phyloP scores from a whole-genome alignment of 2,113 vertebrate species.

The cattle (Bos taurus) region ARS-UCD2.0 NC_037332.1:11643001-11643500 shows the following conservation, averaged over 20 bases:
- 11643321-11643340: not conserved
- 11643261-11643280: not conserved
- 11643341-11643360: not conserved
- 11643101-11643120: not conserved
- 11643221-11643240: not conserved
- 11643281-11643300: not conserved
- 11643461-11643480: not conserved
- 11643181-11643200: not conserved
- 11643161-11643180: slow-evolving; percentile 10
- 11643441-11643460: not conserved
- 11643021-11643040: not conserved
- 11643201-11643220: not conserved
- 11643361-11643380: not conserved
- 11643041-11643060: not conserved
- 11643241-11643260: not conserved
- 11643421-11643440: not conserved
- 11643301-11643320: not conserved
- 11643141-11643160: not conserved
- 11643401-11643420: not conserved
- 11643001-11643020: not conserved
- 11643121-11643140: not conserved
- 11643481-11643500: not conserved
- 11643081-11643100: not conserved
- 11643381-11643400: not conserved
- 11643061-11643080: not conserved